phyloP scores from a whole-genome alignment of 1,140 invertebrate genomes.

The Reticulitermes speratus region DNA sequence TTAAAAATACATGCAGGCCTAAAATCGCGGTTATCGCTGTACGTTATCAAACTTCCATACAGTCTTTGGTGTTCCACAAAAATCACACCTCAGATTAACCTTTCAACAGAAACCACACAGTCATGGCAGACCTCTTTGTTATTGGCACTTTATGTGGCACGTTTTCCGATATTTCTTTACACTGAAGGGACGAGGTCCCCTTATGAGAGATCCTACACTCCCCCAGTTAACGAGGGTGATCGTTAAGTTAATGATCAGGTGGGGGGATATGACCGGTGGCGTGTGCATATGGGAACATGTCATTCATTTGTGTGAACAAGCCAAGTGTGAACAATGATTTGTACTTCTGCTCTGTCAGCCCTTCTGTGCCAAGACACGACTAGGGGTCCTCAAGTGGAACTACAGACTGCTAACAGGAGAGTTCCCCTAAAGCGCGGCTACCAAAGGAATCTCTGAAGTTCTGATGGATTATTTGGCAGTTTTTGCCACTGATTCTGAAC shows the following conservation, averaged over 20 bases:
- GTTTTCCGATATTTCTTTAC: constrained; percentile 7
- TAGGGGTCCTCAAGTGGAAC: not conserved
- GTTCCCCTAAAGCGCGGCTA: too few species aligned
- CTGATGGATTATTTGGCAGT: too few species aligned
- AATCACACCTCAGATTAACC: not conserved
- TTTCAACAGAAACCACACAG: not conserved
- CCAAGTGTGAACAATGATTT: constrained; percentile 12
- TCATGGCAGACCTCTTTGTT: not conserved
- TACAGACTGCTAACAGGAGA: not conserved
- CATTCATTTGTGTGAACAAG: constrained; percentile 16
- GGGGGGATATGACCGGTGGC: not conserved
- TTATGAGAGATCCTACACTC: not conserved
- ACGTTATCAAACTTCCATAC: too few species aligned
- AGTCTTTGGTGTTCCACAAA: not conserved
- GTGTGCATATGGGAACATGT: not conserved
- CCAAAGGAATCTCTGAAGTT: too few species aligned
- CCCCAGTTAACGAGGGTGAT: constrained; percentile 8
- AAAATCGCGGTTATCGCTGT: too few species aligned
- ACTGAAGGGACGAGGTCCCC: not conserved
- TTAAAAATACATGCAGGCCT: too few species aligned
- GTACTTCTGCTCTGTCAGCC: not conserved
- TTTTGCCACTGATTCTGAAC: too few species aligned
- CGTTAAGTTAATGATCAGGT: not conserved
- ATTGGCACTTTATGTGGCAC: not conserved
- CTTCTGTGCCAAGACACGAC: not conserved